Conservation (phyloP, 2,113 vertebrate species). For the Chaetops frenatus region DNA sequence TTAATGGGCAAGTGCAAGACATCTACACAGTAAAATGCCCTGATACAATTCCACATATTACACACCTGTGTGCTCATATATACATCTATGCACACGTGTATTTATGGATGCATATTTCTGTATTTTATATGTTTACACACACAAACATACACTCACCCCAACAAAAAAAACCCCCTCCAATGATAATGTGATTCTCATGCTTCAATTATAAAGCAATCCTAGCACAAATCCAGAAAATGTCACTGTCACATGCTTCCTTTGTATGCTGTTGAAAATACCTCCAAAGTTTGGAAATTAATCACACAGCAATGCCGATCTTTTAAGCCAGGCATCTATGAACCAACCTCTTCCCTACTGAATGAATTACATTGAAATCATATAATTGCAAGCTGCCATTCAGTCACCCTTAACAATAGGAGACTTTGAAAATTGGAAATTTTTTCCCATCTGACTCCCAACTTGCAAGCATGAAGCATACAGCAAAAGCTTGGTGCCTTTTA, state of each 20-base stretch:
- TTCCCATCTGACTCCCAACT: conserved; percentile 50
- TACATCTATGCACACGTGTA: neutral
- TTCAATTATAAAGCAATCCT: conserved; percentile 60
- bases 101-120: neutral
- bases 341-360: conserved; percentile 52
- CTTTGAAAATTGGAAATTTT: conserved; percentile 62
- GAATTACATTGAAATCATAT: conserved; percentile 60
- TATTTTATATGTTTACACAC: neutral
- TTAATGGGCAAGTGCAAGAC: neutral
- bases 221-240: conserved; percentile 55
- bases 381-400: conserved; percentile 66
- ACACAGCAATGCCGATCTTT: conserved; percentile 63
- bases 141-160: neutral
- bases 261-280: conserved; percentile 57
- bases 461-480: conserved; percentile 51
- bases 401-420: conserved; percentile 69
- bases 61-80: neutral
- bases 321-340: conserved; percentile 59
- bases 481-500: conserved; percentile 44
- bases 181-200: neutral
- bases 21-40: neutral
- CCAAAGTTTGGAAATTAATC: conserved; percentile 64
- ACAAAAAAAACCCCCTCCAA: neutral
- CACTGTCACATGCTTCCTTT: conserved; percentile 39
- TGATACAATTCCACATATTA: neutral